Evolutionary conservation across 1,140 invertebrate species (phyloP).

Genomic region (Tetramorium simillimum): DNA sequence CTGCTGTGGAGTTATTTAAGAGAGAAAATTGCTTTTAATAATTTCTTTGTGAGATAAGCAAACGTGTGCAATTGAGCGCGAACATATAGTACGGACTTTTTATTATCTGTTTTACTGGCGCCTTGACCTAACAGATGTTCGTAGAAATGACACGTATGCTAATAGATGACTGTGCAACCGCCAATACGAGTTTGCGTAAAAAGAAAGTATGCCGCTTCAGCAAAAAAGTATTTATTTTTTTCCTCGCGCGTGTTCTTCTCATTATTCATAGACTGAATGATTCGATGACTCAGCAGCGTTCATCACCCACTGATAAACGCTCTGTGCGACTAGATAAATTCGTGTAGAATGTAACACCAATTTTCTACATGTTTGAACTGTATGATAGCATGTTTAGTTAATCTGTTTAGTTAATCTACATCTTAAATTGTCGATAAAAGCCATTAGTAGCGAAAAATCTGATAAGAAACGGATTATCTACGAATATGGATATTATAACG

Average conservation of each 20-base stretch:
- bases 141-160: conserved; percentile 29
- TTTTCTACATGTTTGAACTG: neutral
- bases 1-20: neutral
- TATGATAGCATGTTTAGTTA: neutral
- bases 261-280: neutral
- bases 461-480: neutral
- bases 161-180: conserved; percentile 17
- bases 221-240: neutral
- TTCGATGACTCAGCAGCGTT: neutral
- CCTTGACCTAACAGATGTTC: conserved; percentile 33
- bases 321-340: neutral
- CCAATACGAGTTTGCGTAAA: neutral
- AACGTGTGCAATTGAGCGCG: neutral
- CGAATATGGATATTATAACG: neutral
- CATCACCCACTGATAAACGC: neutral
- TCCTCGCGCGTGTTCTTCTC: neutral
- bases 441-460: neutral
- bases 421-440: neutral
- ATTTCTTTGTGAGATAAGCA: neutral
- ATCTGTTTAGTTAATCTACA: neutral
- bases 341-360: too few species aligned
- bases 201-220: neutral
- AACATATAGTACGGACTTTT: neutral
- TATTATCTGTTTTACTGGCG: neutral
- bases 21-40: neutral